Conservation (phyloP, 2,888 invertebrate genomes). For the Tiliacea citrago region DNA sequence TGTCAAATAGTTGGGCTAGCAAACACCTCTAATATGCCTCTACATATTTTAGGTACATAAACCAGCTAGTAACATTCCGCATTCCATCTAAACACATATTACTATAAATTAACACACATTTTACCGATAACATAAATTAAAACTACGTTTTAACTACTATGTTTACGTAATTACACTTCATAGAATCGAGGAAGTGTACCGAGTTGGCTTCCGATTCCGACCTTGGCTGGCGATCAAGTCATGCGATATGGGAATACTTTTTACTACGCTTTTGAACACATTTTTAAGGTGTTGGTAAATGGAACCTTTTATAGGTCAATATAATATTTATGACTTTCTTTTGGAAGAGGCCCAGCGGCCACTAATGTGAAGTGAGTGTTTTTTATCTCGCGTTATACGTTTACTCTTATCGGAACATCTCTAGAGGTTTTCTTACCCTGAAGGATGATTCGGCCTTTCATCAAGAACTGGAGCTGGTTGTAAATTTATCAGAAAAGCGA, state of each 20-base stretch:
- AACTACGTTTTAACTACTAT: constrained; percentile 14
- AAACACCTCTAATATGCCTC: neutral
- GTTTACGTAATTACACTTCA: constrained; percentile 45
- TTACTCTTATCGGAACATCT: neutral
- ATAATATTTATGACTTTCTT: constrained; percentile 32
- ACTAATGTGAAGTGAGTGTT: constrained; percentile 21
- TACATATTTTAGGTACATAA: constrained; percentile 15
- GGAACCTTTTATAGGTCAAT: constrained; percentile 33
- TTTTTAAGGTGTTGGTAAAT: constrained; percentile 39
- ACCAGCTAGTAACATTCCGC: constrained; percentile 17
- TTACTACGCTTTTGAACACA: constrained; percentile 29
- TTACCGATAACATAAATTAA: constrained; percentile 42
- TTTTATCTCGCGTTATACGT: constrained; percentile 21
- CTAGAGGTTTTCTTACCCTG: neutral
- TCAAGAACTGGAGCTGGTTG: neutral
- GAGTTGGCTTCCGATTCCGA: constrained; percentile 49
- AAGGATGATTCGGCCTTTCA: neutral
- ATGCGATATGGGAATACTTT: constrained; percentile 42
- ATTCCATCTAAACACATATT: constrained; percentile 36
- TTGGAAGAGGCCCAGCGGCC: constrained; percentile 3
- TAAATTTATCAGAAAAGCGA: neutral
- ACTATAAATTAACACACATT: constrained; percentile 48
- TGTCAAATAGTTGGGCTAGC: constrained; percentile 6
- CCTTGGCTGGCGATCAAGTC: constrained; percentile 56
- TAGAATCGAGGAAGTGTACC: constrained; percentile 45